Evolutionary conservation across 1,140 invertebrate genomes (phyloP), one percentile per base, ranked within the genome.

Genomic region (Aphelinus atriplicis): DNA sequence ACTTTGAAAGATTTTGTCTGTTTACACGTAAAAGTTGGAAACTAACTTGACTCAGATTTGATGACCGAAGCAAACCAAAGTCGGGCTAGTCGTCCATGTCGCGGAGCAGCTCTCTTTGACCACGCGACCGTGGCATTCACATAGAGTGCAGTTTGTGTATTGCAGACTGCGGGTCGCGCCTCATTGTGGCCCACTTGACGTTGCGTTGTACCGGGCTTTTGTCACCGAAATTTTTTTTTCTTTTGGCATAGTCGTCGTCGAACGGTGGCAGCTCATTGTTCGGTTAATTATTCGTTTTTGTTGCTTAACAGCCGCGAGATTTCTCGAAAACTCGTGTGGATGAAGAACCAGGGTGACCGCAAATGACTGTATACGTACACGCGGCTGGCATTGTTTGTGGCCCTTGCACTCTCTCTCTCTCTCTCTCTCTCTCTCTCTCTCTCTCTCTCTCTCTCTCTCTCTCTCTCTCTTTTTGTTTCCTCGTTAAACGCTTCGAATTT

Each of bases 101-200:
- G 26, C 26, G 26, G 26, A 26, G 26, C 26, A 26, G 26, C 26
- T 26, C 26, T 26, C 26, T 26, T 26, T 26, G 26, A 45, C 4
- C 3, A 10, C 46, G 45, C 2, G 61, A 10, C 7, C 42, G 9
- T 56, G 51, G 51, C 42, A 66, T 63, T 71, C 60, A 71, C 26
- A 26, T 26, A 26, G 26, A 26, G 26, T 26, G 26, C 26, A 26
- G 26, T 26, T 26, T 26, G 26, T 26, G 26, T 26, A 26, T 26
- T 73, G 62, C 26, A 3, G 45, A 7, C 10, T 47, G 3, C 26
- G 47, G 58, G 43, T 62, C 58, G 57, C 43, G 26, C 55, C 47
- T 68, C 65, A 75, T 75, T 75, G 73, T 75, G 42, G 55, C 42
- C 60, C 66, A 75, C 66, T 75, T 75, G 73, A 56, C 61, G 66